These are phyloP conservation scores for Zeuzera pyrina DNA, from an alignment of 2,888 invertebrate species.

Conservation along the genomic window DNA sequence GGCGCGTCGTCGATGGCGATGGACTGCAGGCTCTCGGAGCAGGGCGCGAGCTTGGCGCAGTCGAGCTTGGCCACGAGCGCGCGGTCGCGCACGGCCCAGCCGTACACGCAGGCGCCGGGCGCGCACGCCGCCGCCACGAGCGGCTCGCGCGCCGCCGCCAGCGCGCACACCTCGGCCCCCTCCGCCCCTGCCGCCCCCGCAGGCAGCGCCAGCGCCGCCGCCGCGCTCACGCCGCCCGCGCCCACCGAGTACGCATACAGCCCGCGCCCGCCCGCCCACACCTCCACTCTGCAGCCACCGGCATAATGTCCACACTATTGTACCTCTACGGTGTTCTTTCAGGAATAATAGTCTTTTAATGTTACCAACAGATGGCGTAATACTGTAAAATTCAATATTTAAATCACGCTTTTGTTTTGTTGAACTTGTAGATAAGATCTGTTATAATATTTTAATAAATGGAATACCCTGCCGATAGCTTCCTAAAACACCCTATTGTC, in stretches of 20 bases:
- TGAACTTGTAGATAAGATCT: no score
- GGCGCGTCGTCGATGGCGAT: slow-evolving; percentile 91
- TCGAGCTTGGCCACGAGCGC: slow-evolving; percentile 85
- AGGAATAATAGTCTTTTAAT: no score
- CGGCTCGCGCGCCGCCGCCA: slow-evolving; percentile 76
- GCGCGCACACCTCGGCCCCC: slow-evolving; percentile 81
- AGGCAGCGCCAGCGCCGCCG: slow-evolving; percentile 79
- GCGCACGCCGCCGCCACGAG: slow-evolving; percentile 77
- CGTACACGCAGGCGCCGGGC: slow-evolving; percentile 87
- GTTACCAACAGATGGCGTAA: no score
- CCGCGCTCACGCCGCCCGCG: slow-evolving; percentile 80
- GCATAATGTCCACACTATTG: no score
- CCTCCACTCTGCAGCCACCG: slow-evolving; percentile 81
- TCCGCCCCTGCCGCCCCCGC: slow-evolving; percentile 78
- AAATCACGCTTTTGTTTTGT: no score
- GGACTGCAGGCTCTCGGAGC: slow-evolving; percentile 92
- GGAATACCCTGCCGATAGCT: no score
- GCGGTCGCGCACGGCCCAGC: slow-evolving; percentile 81
- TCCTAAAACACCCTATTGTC: no score
- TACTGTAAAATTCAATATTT: no score
- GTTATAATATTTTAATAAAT: no score
- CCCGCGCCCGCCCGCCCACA: slow-evolving; percentile 94
- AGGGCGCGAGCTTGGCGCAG: slow-evolving; percentile 92
- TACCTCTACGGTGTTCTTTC: no score
- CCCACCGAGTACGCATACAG: slow-evolving; percentile 85